Evolutionary conservation across 2,113 vertebrate genomes (phyloP), one percentile per base, ranked within the genome.

Genomic region (Arvicanthis niloticus): DNA sequence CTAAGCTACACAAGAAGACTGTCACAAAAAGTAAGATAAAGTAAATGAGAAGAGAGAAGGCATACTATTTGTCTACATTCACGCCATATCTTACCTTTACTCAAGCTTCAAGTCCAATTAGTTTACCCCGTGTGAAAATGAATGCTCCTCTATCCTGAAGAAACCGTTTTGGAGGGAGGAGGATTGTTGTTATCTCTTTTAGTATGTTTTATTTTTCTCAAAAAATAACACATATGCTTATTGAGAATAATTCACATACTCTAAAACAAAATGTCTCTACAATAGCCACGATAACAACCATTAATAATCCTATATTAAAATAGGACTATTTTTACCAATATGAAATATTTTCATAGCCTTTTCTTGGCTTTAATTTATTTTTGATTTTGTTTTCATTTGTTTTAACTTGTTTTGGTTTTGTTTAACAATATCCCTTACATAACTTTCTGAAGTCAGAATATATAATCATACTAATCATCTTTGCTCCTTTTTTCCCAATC

Each of bases 211-310:
- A 60, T 91, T 73, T 73, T 37, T 70, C 76, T 62, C 91, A 91
- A 62, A 88, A 93, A 82, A 62, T 24, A 93, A 31, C 24, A 82
- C 67, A 60, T n/a, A 19, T 65, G 78, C 1, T 90, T 45, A 51
- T 81, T 53, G 5, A 72, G 77, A 93, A n/a, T 76, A 88, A 91
- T 48, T 88, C 29, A 84, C 82, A 91, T 19, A 78, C 76, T 76
- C 12, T 26, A 34, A 89, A 82, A 40, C 26, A 91, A 88, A 91
- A 93, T 13, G 31, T 24, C 48, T 34, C 48, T 91, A 81, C 1
- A 76, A n/a, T 87, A 42, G 22, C 15, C 12, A 91, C 70, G 48
- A 82, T 70, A 92, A 65, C 62, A 65, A 24, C 21, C 45, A 73
- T 45, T 73, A 92, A 70, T 48, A 34, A 29, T 89, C 68, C 15